Evolutionary conservation across 2,888 invertebrate species (phyloP), one percentile per base, ranked within the genome.

Genomic region (Anaspis maculata): DNA sequence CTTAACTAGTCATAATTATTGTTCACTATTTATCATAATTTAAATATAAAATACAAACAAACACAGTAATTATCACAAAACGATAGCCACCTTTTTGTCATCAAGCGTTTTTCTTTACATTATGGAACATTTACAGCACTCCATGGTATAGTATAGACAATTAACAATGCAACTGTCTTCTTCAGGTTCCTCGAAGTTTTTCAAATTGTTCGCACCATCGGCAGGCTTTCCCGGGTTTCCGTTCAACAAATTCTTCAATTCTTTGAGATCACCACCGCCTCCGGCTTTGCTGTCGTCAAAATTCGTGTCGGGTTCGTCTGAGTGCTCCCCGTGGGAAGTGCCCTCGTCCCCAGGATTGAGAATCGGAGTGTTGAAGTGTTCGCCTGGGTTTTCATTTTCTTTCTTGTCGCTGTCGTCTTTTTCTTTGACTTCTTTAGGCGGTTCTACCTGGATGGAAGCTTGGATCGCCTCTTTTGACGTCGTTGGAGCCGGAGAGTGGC

Each of bases 61-160:
- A 19, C 19, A 19, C 6, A 19, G 9, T 19, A 19, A 34, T 30
- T 36, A 31, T 36, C 36, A 36, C 36, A 36, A 34, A 13, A n/a
- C 25, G 21, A 7, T 13, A 27, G 6, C 7, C 7, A 27, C n/a
- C n/a, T n/a, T n/a, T n/a, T n/a, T n/a, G n/a, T n/a, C n/a, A n/a
- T n/a, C n/a, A n/a, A 16, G 6, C 10, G 13, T 27, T 6, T 4
- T 13, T 28, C 9, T 10, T 16, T 9, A 11, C 35, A 54, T 48
- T 27, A 58, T 52, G 34, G 71, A 69, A 61, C 79, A 79, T 49
- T 77, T 76, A 62, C 78, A 78, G 51, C 77, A 78, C 54, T 75
- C 73, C 48, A 77, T 64, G 2, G 74, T 70, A 46, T 73, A 74
- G 49, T 76, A 77, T 11, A 78, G 63, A 49, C 79, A 79, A 52